Evolutionary conservation across 1,140 invertebrate genomes (phyloP), one percentile per base, ranked within the genome.

Genomic region (Medauroidea extradentata): DNA sequence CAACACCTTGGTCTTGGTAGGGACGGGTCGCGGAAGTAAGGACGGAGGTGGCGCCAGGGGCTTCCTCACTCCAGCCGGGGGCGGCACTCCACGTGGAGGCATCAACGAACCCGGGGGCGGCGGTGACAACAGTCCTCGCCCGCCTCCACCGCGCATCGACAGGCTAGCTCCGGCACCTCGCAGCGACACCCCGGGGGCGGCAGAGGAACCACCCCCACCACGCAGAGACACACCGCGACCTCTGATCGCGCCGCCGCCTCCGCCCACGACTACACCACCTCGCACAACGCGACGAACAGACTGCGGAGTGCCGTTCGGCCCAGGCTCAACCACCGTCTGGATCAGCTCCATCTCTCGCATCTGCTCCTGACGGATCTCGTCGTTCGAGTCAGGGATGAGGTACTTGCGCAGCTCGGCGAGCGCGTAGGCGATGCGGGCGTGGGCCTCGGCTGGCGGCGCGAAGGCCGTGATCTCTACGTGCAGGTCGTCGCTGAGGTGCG

Each of bases 391-490:
- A 0, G 87, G 86, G 44, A 85, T 81, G 9, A 88, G 70, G 66
- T 86, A 87, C 62, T 87, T 87, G 49, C 85, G 79, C 39, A 86
- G 78, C 72, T 93, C 93, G 1, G 88, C 86, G 4, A 96, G 77
- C n/a, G 93, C 93, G 68, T 90, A 93, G 0, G 93, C 89, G 21
- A 97, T 90, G 55, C 94, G 81, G 18, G 90, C 89, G 74, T 98
- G 93, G 1, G 92, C 93, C 72, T 98, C 93, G 0, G 91, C 88
- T 0, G 94, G 91, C 13, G 93, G 87, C 3, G 92, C 93, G 57
- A 90, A 82, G 13, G 93, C 91, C 39, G 90, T 89, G 56, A 98
- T 91, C 73, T 96, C 90, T 0, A 98, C 91, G 71, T 98, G 95
- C 3, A 98, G 80, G 63, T 97, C 93, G 63, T 96, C 94, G 53